Conservation (phyloP, 2,888 invertebrate genomes). For the Rhagonycha lutea region DNA sequence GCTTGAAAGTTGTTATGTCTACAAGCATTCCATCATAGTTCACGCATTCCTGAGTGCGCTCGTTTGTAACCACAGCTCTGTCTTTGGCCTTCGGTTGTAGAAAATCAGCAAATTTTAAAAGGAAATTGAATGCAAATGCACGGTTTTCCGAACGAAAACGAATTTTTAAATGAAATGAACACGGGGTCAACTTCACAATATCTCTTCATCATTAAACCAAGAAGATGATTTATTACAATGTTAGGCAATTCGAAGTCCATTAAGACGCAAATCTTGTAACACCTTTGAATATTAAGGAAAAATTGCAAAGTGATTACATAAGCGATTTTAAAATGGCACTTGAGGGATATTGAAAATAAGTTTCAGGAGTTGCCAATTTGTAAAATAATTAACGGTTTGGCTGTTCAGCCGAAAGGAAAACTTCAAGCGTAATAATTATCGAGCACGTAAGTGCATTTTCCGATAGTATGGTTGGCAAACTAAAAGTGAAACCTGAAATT, state of each 20-base stretch:
- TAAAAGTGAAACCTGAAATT: not conserved
- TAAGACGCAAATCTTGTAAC: not conserved
- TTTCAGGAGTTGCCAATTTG: not conserved
- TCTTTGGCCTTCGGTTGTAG: not conserved
- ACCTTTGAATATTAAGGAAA: no score
- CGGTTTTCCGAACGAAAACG: no score
- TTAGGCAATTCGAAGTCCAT: not conserved
- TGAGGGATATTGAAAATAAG: not conserved
- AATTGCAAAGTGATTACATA: not conserved
- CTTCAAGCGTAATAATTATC: not conserved
- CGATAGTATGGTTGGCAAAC: not conserved
- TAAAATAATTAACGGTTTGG: not conserved
- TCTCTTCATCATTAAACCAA: not conserved
- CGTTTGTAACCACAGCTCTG: not conserved
- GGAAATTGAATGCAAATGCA: not conserved
- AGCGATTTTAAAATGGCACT: not conserved
- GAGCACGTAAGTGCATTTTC: not conserved
- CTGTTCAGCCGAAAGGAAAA: not conserved
- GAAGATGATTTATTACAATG: not conserved
- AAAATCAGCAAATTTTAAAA: not conserved
- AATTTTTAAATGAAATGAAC: no score
- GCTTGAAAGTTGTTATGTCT: not conserved
- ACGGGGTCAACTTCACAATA: not conserved
- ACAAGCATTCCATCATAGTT: not conserved
- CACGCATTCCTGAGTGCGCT: not conserved